These are phyloP conservation scores for Centroberyx gerrardi DNA, from an alignment of 2,797 vertebrate genomes.

Conservation along the genomic window DNA sequence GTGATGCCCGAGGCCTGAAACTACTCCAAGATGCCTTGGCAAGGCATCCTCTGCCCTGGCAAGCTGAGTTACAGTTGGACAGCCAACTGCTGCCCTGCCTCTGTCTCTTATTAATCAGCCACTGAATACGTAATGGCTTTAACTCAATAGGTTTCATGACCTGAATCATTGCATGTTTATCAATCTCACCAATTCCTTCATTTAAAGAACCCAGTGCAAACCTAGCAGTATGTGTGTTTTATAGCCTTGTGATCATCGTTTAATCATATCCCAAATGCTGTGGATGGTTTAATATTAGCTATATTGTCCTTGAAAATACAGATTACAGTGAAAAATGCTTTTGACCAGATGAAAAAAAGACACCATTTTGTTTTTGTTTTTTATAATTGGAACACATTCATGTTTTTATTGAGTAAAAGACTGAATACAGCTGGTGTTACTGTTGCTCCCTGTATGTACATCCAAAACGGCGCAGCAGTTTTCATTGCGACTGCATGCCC, in stretches of 20 bases:
- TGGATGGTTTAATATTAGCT: not conserved
- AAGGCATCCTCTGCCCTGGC: slow-evolving; percentile 30
- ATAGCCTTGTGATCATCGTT: no score
- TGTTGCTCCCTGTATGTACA: slow-evolving; percentile 76
- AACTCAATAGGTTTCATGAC: slow-evolving; percentile 1
- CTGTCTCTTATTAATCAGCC: slow-evolving; percentile 7
- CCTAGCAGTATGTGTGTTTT: not conserved
- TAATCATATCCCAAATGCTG: not conserved
- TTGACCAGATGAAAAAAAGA: slow-evolving; percentile 32
- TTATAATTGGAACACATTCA: slow-evolving; percentile 80
- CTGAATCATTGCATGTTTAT: slow-evolving; percentile 5
- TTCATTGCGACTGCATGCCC: slow-evolving; percentile 61
- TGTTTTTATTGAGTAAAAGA: slow-evolving; percentile 86
- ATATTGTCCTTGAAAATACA: slow-evolving; percentile 1
- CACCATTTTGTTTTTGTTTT: slow-evolving; percentile 10
- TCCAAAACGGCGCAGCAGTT: slow-evolving; percentile 64
- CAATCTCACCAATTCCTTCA: slow-evolving; percentile 1
- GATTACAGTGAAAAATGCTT: not conserved
- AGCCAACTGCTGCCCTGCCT: slow-evolving; percentile 16
- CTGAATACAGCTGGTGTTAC: slow-evolving; percentile 85
- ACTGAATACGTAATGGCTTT: not conserved
- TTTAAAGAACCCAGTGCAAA: slow-evolving; percentile 8
- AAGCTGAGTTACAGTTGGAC: slow-evolving; percentile 14
- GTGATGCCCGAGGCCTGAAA: slow-evolving; percentile 39
- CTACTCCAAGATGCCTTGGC: slow-evolving; percentile 43